Base-by-base conservation (phyloP, 2,888 invertebrate genomes). In the Pheosia gnoma region DNA sequence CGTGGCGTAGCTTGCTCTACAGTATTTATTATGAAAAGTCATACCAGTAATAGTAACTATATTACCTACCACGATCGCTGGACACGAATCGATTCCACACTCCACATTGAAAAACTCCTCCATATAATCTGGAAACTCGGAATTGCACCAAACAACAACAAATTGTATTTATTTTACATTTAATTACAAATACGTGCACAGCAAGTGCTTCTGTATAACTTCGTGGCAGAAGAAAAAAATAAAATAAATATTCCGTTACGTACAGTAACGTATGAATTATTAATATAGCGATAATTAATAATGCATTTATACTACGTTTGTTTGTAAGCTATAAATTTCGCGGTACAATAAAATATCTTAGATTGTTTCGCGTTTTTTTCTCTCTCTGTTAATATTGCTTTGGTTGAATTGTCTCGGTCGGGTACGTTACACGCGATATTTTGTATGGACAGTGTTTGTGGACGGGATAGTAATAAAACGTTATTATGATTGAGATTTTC, bases 321-420 rank as follows among this genome's bases (percentile, higher is more conserved):
- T 77, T 73, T 74, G 75, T 73, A 71, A 57, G 75, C 67, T 66
- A 75, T 75, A 75, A 75, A 75, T 75, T 74, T 77, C 54, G 66
- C 74, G 67, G 67, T 65, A 70, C 65, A 71, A 75, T 77, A 75
- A 74, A 77, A 74, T 72, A 65, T 75, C 72, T 71, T 63, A 72
- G 69, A 75, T 69, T 70, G 67, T 74, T 71, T 70, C 60, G 10
- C 47, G 47, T 75, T 70, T 69, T 72, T 45, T 10, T 57, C 45
- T 63, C 61, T 59, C 56, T 67, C 59, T 63, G 47, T 63, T 67
- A 60, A 63, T 70, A 65, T 70, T 69, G 75, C 75, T 61, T 57
- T 67, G 65, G 59, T 67, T 59, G 67, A 67, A 67, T 66, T 55
- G 66, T 66, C 65, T 66, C 61, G 60, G 63, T 60, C 54, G 60